Evolutionary conservation across 2,113 vertebrate genomes (phyloP).

Genomic region (Catharus fuscescens): DNA sequence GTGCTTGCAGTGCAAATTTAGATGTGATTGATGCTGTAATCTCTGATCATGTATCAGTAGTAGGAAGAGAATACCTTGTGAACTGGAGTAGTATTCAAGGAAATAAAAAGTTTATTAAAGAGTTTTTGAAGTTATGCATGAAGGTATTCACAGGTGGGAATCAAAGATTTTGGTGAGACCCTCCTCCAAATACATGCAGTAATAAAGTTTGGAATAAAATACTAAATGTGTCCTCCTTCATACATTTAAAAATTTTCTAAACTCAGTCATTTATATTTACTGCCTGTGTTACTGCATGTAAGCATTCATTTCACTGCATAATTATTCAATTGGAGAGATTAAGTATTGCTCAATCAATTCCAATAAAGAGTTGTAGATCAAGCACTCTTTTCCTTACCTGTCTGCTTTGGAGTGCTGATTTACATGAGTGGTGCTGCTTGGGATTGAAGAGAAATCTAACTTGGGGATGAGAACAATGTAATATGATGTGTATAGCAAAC

Average conservation of each 20-base stretch:
- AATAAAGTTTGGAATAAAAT: background rate
- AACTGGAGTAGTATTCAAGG: conserved; percentile 51
- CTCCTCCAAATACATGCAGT: background rate
- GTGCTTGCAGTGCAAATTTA: conserved; percentile 52
- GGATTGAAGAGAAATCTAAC: background rate
- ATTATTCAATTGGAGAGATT: background rate
- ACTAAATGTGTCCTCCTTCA: background rate
- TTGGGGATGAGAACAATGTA: background rate
- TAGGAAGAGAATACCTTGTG: conserved; percentile 27
- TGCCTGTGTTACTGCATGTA: background rate
- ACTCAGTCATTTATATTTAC: background rate
- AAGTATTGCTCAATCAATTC: background rate
- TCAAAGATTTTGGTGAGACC: background rate
- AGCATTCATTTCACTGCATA: background rate
- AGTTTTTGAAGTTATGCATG: background rate
- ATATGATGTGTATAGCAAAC: background rate
- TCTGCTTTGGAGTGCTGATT: background rate
- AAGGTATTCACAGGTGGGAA: background rate
- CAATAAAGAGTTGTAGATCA: background rate
- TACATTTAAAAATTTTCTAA: background rate
- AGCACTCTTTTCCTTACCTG: background rate
- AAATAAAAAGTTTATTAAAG: background rate
- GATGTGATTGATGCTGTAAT: conserved; percentile 53
- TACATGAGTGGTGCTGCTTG: background rate
- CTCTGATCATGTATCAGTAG: conserved; percentile 19